Evolutionary conservation across 2,888 invertebrate species (phyloP).

Genomic region (Crematogaster levior): DNA sequence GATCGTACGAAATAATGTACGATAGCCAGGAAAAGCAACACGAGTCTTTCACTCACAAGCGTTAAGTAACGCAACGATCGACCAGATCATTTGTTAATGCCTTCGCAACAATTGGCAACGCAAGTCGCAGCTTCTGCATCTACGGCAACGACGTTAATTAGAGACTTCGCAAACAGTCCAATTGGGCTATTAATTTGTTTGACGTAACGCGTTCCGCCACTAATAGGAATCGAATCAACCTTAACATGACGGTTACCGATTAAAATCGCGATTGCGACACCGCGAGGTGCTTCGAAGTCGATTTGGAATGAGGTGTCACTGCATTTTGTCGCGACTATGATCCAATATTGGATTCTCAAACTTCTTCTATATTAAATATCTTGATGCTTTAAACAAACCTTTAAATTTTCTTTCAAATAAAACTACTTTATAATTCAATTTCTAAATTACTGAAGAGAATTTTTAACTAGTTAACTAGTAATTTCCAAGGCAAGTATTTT

Average conservation of each 20-base stretch:
- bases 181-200: constrained; percentile 73
- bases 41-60: constrained; percentile 45
- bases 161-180: constrained; percentile 60
- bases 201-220: constrained; percentile 64
- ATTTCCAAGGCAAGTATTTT: background rate
- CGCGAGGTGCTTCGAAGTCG: background rate
- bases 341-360: background rate
- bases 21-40: constrained; percentile 7
- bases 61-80: constrained; percentile 59
- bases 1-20: background rate
- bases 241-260: constrained; percentile 22
- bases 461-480: background rate
- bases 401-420: background rate
- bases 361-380: background rate
- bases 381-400: background rate
- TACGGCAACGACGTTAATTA: constrained; percentile 74
- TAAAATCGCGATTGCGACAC: constrained; percentile 48
- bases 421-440: background rate
- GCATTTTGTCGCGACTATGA: background rate
- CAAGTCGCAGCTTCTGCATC: constrained; percentile 65
- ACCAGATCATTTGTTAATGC: constrained; percentile 25
- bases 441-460: background rate
- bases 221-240: constrained; percentile 56
- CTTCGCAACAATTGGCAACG: constrained; percentile 76
- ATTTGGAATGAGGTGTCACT: background rate